Percentiles rank a stretch among this genome's conserved stretches.
Evolutionary conservation across 2,888 invertebrate genomes (phyloP).

Genomic region (Synanthedon vespiformis): DNA sequence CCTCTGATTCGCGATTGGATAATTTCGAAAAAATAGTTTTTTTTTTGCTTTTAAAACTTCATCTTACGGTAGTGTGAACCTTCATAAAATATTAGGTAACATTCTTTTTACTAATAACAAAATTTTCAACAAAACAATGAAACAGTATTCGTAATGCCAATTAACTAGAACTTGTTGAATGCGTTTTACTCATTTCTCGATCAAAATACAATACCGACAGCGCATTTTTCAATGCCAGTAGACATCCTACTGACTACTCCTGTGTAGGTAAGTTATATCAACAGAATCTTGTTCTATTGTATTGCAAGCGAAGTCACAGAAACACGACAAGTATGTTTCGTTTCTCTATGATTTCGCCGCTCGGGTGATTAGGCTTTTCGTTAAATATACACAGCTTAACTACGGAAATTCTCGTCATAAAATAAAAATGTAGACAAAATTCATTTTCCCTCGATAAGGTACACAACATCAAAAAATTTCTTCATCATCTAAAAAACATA

Average conservation of each 20-base stretch:
- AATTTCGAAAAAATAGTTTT: neutral
- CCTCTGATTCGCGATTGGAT: neutral
- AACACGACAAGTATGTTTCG: constrained; percentile 8
- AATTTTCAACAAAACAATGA: constrained; percentile 31
- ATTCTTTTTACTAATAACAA: constrained; percentile 39
- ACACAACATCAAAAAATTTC: constrained; percentile 54
- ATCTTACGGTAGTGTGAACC: neutral
- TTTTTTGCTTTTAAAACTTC: neutral
- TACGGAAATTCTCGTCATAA: constrained; percentile 57
- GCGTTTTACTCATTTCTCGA: constrained; percentile 46
- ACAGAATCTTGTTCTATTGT: constrained; percentile 63
- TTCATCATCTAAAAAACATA: constrained; percentile 55
- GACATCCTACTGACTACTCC: constrained; percentile 17
- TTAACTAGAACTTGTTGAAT: constrained; percentile 33
- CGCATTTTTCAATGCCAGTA: constrained; percentile 32
- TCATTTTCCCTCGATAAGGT: constrained; percentile 20
- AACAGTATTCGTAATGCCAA: constrained; percentile 35
- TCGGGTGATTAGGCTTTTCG: constrained; percentile 47
- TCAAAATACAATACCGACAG: constrained; percentile 40
- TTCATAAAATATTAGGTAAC: constrained; percentile 16
- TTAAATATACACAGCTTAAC: constrained; percentile 64
- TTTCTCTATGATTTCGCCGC: constrained; percentile 15
- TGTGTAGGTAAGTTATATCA: constrained; percentile 18
- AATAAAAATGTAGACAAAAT: constrained; percentile 60
- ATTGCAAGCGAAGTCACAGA: constrained; percentile 31